Base-by-base conservation (phyloP, 2,888 invertebrate species). In the Muscina levida region DNA sequence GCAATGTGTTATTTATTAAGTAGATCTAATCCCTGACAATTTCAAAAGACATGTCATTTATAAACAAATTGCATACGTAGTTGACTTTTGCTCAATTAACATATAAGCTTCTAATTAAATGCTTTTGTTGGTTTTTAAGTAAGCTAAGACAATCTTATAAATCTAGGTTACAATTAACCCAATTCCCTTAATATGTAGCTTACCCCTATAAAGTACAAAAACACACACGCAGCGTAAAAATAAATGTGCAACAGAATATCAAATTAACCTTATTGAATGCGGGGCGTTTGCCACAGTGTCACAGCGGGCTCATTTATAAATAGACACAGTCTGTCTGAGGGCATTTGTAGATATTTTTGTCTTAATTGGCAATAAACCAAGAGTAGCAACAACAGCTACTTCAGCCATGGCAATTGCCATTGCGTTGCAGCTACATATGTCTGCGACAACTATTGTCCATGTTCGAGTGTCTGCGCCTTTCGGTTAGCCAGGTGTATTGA, bases 121-220 rank as follows among this genome's bases (percentile, higher is more conserved):
- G 37, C 59, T 66, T 51, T 67, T 24, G 46, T 11, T 48, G 19
- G 10, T 44, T 71, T 11, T 57, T 42, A n/a, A n/a, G 44, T 59
- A 72, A 76, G 72, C 72, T 68, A 22, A 53, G 24, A 76, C 76
- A 76, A 76, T 70, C 62, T 65, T 42, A 72, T 68, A 57, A 56
- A 76, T 76, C 76, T 79, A 53, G 48, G 68, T 51, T 65, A 76
- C 75, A 76, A 76, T 79, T 76, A 79, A 76, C 76, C 79, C 67
- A 79, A 79, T 76, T 76, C 72, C 46, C 56, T 76, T 76, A 79
- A 76, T 76, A 79, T n/a, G 71, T 53, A 17, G 42, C 66, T 57
- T 65, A 44, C 37, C 56, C 65, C 56, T 31, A 31, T 31, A n/a
- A n/a, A n/a, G 13, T 24, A 70, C 15, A 53, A 6, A 57, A 24